Evolutionary conservation across 1,140 invertebrate species (phyloP).

Genomic region (Saxidomus purpurata): DNA sequence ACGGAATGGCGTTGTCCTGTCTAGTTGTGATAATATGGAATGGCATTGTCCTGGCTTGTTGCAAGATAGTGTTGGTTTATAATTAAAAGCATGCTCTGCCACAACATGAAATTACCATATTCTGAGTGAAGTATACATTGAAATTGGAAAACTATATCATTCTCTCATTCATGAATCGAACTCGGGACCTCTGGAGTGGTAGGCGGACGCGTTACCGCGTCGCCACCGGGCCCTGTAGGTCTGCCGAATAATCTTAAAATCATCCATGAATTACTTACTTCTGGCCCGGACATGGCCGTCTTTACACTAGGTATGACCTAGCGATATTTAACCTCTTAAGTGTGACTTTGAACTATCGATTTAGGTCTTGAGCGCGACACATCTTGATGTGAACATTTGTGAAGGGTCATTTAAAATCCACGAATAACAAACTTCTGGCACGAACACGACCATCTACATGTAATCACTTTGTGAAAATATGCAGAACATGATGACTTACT

Average conservation of each 20-base stretch:
- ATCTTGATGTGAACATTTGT: constrained; percentile 33
- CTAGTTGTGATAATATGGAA: neutral
- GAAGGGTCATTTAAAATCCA: constrained; percentile 32
- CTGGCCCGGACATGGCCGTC: constrained; percentile 13
- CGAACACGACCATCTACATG: constrained; percentile 13
- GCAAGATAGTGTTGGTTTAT: constrained; percentile 29
- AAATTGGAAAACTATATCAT: constrained; percentile 39
- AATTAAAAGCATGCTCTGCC: constrained; percentile 26
- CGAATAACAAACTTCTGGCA: constrained; percentile 24
- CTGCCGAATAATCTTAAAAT: no score
- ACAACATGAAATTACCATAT: constrained; percentile 28
- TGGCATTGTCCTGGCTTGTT: neutral
- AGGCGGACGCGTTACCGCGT: constrained; percentile 26
- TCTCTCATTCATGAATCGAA: constrained; percentile 30
- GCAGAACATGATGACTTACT: constrained; percentile 14
- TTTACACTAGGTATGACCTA: constrained; percentile 18
- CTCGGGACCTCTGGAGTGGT: constrained; percentile 29
- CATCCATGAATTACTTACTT: constrained; percentile 24
- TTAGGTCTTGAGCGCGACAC: constrained; percentile 28
- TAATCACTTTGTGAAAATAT: constrained; percentile 14
- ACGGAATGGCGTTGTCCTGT: no score
- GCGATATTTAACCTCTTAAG: no score
- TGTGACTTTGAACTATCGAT: no score
- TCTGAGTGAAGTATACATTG: constrained; percentile 35
- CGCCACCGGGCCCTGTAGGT: constrained; percentile 15